A percentile compares a stretch with the other conserved stretches of the same genome.
phyloP scores from a whole-genome alignment of 2,113 vertebrate species.

The Tragelaphus strepsiceros region DNA sequence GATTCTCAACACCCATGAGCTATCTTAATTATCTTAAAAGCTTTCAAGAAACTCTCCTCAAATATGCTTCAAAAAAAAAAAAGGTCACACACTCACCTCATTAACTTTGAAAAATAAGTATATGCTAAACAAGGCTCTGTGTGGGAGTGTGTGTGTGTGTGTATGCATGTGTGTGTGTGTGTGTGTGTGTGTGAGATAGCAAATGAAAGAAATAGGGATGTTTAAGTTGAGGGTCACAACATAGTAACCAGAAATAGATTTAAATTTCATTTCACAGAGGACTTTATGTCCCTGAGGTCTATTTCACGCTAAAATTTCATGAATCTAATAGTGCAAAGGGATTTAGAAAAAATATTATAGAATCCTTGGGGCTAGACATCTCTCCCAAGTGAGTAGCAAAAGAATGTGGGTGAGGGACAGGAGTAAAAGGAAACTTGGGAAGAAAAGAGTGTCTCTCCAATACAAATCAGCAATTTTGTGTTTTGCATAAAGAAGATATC shows the following conservation, averaged over 20 bases:
- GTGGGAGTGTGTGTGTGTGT: neutral
- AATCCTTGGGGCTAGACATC: neutral
- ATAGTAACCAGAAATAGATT: constrained; percentile 3
- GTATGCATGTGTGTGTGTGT: neutral
- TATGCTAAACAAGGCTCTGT: neutral
- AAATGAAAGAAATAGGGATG: neutral
- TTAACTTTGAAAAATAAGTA: constrained; percentile 16
- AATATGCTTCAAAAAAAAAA: neutral
- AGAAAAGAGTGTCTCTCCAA: neutral
- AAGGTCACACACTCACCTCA: neutral
- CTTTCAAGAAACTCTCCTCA: constrained; percentile 37
- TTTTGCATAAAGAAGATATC: neutral
- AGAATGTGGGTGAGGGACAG: neutral
- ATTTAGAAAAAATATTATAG: neutral
- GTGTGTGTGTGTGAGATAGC: neutral
- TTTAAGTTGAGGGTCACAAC: neutral
- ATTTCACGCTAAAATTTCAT: neutral
- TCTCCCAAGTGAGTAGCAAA: neutral
- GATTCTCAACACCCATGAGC: neutral
- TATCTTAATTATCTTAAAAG: constrained; percentile 53
- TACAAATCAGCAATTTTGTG: neutral
- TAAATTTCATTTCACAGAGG: constrained; percentile 10
- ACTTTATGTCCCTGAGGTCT: neutral
- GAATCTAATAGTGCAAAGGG: neutral
- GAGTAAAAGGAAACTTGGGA: neutral